Conservation (phyloP, 2,797 vertebrate species). For the Epinephelus awoara region DNA sequence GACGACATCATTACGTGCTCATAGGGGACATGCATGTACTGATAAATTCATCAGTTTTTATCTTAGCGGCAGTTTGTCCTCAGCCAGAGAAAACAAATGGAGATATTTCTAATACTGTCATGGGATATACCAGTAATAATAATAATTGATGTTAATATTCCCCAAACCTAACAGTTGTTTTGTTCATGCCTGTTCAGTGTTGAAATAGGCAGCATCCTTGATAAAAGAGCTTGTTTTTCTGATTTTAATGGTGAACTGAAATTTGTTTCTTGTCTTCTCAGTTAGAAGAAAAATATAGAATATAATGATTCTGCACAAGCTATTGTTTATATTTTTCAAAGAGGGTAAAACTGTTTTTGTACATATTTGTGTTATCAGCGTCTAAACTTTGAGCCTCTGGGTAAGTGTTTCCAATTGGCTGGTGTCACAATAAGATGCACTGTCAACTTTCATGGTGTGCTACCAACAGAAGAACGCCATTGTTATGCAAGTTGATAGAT, state of each 20-base stretch:
- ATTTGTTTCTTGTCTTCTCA: not conserved
- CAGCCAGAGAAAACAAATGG: constrained; percentile 3
- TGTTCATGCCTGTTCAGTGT: not conserved
- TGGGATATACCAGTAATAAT: not conserved
- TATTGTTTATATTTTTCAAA: not conserved
- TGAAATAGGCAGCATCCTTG: not conserved
- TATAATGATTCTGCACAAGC: not conserved
- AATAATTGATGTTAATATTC: not conserved
- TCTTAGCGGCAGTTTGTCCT: not conserved
- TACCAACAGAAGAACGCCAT: not conserved
- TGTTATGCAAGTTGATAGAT: not conserved
- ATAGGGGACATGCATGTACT: constrained; percentile 20
- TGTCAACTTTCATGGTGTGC: not conserved
- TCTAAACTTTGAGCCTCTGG: not conserved
- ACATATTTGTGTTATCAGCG: not conserved
- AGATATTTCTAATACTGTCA: not conserved
- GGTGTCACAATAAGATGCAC: not conserved
- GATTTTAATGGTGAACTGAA: constrained; percentile 20
- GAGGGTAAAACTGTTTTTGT: not conserved
- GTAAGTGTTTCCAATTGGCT: too few relatives aligned
- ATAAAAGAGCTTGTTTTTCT: constrained; percentile 9
- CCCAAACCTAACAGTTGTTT: constrained; percentile 14
- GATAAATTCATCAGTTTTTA: constrained; percentile 22
- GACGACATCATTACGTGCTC: constrained; percentile 42
- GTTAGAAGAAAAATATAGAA: not conserved